phyloP scores from a whole-genome alignment of 2,113 vertebrate genomes.

The Noctilio leporinus region DNA sequence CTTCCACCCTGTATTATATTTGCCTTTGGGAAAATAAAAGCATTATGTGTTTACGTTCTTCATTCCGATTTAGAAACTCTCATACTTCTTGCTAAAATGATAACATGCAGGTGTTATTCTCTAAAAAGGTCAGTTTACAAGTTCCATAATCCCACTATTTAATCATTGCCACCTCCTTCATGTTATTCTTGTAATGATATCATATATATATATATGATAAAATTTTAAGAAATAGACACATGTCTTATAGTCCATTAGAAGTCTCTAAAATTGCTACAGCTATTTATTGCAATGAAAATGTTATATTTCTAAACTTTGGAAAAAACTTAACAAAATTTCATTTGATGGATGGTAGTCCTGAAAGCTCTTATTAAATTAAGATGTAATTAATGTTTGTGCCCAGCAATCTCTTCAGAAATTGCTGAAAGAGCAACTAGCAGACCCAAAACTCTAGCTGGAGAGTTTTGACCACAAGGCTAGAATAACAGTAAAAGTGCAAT shows the following conservation, averaged over 20 bases:
- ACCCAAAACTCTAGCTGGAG: neutral
- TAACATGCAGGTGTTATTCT: neutral
- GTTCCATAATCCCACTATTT: neutral
- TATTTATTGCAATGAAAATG: slow-evolving; percentile 20
- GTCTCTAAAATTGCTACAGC: neutral
- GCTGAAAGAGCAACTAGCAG: neutral
- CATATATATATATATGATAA: neutral
- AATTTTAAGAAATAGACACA: neutral
- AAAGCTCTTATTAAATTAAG: slow-evolving; percentile 7
- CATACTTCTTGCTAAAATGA: neutral
- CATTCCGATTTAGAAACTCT: slow-evolving; percentile 11
- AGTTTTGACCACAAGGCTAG: neutral
- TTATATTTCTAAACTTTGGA: slow-evolving; percentile 10
- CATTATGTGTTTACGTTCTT: neutral
- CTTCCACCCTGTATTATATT: neutral
- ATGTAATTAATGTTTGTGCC: neutral
- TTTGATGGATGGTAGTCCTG: neutral
- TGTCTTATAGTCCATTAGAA: neutral
- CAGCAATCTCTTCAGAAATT: neutral
- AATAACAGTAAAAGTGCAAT: neutral
- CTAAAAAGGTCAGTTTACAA: neutral
- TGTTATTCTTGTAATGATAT: neutral
- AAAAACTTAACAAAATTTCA: neutral
- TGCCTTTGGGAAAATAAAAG: neutral
- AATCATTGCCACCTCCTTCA: neutral